Evolutionary conservation across 2,888 invertebrate genomes (phyloP), one percentile per base, ranked within the genome.

Genomic region (Hermaeophaga mercurialis): DNA sequence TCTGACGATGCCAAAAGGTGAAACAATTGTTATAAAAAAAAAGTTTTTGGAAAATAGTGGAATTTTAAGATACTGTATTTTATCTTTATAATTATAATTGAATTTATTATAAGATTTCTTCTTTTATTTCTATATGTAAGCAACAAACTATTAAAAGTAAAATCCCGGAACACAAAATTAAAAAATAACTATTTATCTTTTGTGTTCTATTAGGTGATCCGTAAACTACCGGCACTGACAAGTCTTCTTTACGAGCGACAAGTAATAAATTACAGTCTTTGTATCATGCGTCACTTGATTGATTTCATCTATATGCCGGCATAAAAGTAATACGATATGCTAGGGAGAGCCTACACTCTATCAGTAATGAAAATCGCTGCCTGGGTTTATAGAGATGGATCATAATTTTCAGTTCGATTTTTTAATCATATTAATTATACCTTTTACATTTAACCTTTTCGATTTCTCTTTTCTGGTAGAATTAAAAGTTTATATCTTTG

Each of bases 211-310:
- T 39, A 36, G 38, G 15, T 18, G 15, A 48, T 39, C 17, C 48
- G 15, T 48, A 28, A 28, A 48, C 26, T 15, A 48, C 38, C 26
- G 7, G 38, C 28, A 52, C 28, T 43, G 52, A 52, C 43, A 44
- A 24, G 43, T 52, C 14, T 52, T 52, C 52, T 52, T 48, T 48
- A 26, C 39, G 48, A 38, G 48, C 54, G 49, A 60, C 56, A 56
- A 54, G 53, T 59, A 59, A 59, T 59, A 59, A 59, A 59, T 59
- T 56, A 56, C 53, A 49, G 24, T 22, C 39, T 56, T 56, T 59
- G 52, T 50, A 48, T 26, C 26, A 24, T 43, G 47, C 38, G 50
- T 39, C 47, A 56, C 34, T 56, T 60, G 59, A 60, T 60, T 60
- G 59, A 60, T 60, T 59, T 53, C 52, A 45, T 53, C 47, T 49